A percentile compares a stretch with the other conserved stretches of the same genome.
These are phyloP conservation scores for Alligator sinensis DNA, from an alignment of 2,113 vertebrate species.

Conservation along the genomic window DNA sequence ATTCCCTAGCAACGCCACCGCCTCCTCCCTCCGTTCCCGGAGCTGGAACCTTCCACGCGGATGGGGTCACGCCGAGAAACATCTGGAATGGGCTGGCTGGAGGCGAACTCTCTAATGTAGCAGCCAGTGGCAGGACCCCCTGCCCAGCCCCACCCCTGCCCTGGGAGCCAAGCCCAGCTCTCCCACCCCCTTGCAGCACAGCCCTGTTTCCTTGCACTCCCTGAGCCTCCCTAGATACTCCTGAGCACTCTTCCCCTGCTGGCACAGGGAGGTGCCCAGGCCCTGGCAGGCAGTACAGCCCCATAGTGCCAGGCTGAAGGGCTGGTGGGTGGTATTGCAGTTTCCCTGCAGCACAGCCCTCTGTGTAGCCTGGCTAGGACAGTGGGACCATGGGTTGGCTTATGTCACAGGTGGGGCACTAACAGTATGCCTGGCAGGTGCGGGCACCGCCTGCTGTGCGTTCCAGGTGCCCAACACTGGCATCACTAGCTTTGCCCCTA, in stretches of 20 bases:
- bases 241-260: neutral
- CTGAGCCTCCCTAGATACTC: too few species aligned
- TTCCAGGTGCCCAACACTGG: too few species aligned
- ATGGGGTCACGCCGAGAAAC: slow-evolving; percentile 4
- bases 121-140: neutral
- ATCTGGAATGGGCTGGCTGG: slow-evolving; percentile 28
- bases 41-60: slow-evolving; percentile 63
- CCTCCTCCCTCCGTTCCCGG: slow-evolving; percentile 18
- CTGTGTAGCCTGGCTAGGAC: neutral
- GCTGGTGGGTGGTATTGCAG: neutral
- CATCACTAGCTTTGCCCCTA: neutral
- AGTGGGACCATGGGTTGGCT: too few species aligned
- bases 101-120: neutral
- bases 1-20: slow-evolving; percentile 37
- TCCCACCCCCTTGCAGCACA: neutral
- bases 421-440: neutral
- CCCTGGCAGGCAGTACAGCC: neutral
- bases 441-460: too few species aligned
- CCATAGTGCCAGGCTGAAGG: neutral
- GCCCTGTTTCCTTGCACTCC: neutral
- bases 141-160: neutral
- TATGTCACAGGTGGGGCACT: neutral
- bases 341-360: neutral
- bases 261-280: neutral
- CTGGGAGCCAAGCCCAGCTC: neutral